A percentile compares a stretch with the other conserved stretches of the same genome.
Conservation (phyloP, 2,797 vertebrate species). For the Gambelia wislizenii region DNA sequence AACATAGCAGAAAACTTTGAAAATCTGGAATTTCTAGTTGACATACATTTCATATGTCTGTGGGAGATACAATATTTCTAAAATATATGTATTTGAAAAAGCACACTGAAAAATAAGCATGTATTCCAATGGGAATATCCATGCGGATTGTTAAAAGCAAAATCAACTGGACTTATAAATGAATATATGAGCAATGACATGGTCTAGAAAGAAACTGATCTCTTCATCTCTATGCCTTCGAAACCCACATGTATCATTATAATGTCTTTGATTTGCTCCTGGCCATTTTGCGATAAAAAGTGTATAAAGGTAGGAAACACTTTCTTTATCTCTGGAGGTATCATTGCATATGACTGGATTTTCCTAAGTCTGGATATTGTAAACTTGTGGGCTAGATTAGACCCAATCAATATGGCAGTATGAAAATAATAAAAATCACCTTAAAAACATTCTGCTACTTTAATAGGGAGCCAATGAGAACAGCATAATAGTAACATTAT, state of each 20-base stretch:
- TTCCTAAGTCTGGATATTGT: not conserved
- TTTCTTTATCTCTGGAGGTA: not conserved
- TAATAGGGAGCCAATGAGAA: not conserved
- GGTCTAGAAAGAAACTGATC: not conserved
- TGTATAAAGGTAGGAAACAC: not conserved
- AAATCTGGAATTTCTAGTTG: too few relatives aligned
- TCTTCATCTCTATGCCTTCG: not conserved
- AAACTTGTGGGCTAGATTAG: not conserved
- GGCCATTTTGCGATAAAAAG: not conserved
- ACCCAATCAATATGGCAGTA: not conserved
- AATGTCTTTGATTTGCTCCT: not conserved
- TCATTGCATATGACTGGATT: not conserved
- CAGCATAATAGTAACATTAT: not conserved
- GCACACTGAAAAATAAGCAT: not conserved
- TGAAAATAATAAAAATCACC: not conserved
- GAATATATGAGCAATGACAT: not conserved
- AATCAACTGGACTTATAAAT: not conserved
- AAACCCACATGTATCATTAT: not conserved
- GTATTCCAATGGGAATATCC: not conserved
- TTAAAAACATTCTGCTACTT: conserved; percentile 19
- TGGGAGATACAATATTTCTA: not conserved
- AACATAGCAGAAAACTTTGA: not conserved
- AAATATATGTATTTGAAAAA: not conserved
- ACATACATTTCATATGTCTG: too few relatives aligned
- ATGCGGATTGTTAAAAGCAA: not conserved